Evolutionary conservation across 2,113 vertebrate species (phyloP), one percentile per base, ranked within the genome.

Genomic region (Brienomyrus longianalis): DNA sequence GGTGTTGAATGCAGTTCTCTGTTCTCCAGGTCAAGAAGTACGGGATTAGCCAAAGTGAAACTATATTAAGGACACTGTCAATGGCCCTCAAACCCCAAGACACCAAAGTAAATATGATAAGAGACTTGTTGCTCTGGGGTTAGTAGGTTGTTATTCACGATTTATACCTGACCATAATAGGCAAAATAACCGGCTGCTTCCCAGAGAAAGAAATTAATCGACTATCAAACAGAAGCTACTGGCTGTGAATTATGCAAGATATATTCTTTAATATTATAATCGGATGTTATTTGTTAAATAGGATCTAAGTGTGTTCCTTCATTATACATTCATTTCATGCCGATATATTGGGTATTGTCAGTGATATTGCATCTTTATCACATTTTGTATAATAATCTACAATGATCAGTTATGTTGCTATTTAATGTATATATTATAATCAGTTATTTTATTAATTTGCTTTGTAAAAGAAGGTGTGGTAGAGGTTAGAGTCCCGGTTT

Each of bases 71-170:
- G 74, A 43, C 35, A 77, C 74, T 43, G n/a, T 77, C 35, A 77
- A 77, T 77, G 74, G 74, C 39, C 74, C 35, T 77, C 74, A 77
- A 77, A 77, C 74, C 62, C 74, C 74, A 77, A 77, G 74, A 43
- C 17, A 43, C 74, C 35, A 39, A 77, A 77, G 74, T 77, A 77
- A 77, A 77, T 77, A 77, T 77, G 74, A 77, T 77, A 39, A 43
- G 35, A 77, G 35, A 77, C 74, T 43, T 77, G 74, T 35, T 77
- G 74, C 74, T 35, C 35, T 39, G 15, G 2, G 74, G 74, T 39
- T 77, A 77, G 15, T 19, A 74, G n/a, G 66, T 74, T 35, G 66
- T 74, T 74, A 74, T 74, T 74, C 66, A 35, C n/a, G 11, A 74
- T 74, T 74, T 35, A 74, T 74, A 35, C n/a, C 66, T 74, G n/a